Base-by-base conservation (phyloP, 2,888 invertebrate species). In the Ethmia dodecea region DNA sequence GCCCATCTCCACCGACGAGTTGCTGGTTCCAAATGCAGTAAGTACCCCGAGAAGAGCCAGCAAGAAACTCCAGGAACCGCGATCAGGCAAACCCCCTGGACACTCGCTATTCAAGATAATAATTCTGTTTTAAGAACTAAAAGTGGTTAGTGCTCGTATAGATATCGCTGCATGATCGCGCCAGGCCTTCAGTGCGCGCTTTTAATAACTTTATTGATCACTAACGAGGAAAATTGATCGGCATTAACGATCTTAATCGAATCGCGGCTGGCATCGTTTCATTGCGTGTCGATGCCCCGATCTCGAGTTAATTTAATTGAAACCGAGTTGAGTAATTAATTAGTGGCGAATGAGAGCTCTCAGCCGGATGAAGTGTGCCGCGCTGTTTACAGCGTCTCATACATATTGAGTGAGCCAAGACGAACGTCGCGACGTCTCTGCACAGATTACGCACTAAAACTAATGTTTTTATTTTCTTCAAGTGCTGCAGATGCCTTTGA, bases 321-420 rank as follows among this genome's bases (percentile, higher is more conserved):
- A 77, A 79, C 73, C 67, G 75, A 83, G 79, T 81, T 71, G 70
- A 69, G 77, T 83, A 84, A 84, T 84, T 84, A 86, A 86, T 86
- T 84, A 83, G 79, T 72, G 75, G 75, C 66, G 73, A 80, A 78
- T 69, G 74, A 72, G 73, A 72, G 78, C 76, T 79, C 76, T 77
- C 70, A 69, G 69, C 53, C 64, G 69, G 72, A 73, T 75, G 74
- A 68, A 65, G 62, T 58, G 59, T 50, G 57, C 57, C 61, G 58
- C 56, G 56, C 52, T 72, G 74, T 77, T 75, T 75, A 76, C 71
- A 68, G 53, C 65, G 49, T 42, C 66, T 77, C 59, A 56, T 65
- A 61, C 63, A 63, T 64, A 62, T 61, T 60, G 60, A 60, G 55
- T 18, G 27, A 11, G 18, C 27, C 10, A 15, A 35, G 30, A 31